Evolutionary conservation across 2,888 invertebrate genomes (phyloP), one percentile per base, ranked within the genome.

Genomic region (Drosophila subsilvestris): DNA sequence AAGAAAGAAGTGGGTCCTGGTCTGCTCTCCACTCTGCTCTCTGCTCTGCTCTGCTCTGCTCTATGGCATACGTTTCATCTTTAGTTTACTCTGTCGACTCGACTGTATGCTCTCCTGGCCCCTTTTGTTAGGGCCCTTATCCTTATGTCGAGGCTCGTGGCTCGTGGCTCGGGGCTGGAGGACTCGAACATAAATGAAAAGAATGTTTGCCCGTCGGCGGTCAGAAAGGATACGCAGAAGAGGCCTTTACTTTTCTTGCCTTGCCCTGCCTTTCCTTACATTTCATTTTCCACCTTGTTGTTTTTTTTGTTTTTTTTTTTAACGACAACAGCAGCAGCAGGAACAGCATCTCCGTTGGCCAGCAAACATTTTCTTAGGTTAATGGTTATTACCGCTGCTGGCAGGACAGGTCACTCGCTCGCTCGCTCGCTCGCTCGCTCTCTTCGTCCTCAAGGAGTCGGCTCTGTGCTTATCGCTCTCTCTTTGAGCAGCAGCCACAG

Each of bases 361-460:
- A 44, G 81, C 76, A 85, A 81, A 85, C 82, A 81, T 82, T 82
- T 82, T 81, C 81, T 86, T 86, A 86, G 81, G 81, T 70, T 75
- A 74, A 74, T 74, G 75, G 63, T 72, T 70, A 68, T 66, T 66
- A 59, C 66, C 66, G 69, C 44, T 56, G 66, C 43, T n/a, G 37
- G 7, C 37, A 7, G 32, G 32, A 10, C 50, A 47, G 65, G 71
- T 65, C 74, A 73, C 45, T 47, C 48, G 51, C 70, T 56, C 5
- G 25, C 47, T 37, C 48, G 27, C 43, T 29, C n/a, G n/a, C n/a
- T n/a, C 67, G 12, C 45, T 27, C 5, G 25, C 47, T 37, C 48
- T 37, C 43, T 29, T 42, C 25, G 37, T 29, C 29, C 48, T 74
- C 29, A 49, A 66, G 69, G 66, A 66, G 71, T 74, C 47, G 25